These are phyloP conservation scores for Pogonognathellus flavescens DNA, from an alignment of 1,140 invertebrate species.

Conservation along the genomic window DNA sequence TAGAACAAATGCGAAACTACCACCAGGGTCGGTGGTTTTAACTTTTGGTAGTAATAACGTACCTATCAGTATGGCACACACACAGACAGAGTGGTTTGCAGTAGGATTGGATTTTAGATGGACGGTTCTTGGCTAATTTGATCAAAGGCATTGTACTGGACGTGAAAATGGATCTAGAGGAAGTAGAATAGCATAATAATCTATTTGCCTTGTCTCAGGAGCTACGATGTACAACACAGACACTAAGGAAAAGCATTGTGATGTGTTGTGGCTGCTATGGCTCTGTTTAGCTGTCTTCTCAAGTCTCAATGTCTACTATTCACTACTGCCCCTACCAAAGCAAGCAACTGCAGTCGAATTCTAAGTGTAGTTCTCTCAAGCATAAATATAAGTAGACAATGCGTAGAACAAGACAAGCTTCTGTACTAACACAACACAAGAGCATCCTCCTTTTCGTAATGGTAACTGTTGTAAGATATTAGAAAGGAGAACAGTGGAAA, in stretches of 20 bases:
- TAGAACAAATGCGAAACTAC: too few relatives aligned
- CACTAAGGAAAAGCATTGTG: background rate
- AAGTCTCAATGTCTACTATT: background rate
- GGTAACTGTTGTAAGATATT: too few relatives aligned
- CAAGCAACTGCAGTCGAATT: background rate
- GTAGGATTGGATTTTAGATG: background rate
- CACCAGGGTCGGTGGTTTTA: too few relatives aligned
- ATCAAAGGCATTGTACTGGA: background rate
- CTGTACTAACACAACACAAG: too few relatives aligned
- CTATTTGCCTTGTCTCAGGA: too few relatives aligned
- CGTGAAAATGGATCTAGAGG: background rate
- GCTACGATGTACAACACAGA: too few relatives aligned
- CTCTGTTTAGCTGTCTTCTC: background rate
- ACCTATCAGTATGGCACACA: too few relatives aligned
- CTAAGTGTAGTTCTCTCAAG: background rate
- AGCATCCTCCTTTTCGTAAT: too few relatives aligned
- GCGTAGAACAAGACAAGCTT: too few relatives aligned
- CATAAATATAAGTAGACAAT: too few relatives aligned
- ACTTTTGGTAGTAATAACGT: too few relatives aligned
- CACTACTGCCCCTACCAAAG: background rate
- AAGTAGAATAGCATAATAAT: background rate
- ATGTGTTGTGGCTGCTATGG: background rate
- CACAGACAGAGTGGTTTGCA: background rate
- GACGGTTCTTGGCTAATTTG: background rate
- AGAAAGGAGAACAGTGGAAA: too few relatives aligned